Base-by-base conservation (phyloP, 2,113 vertebrate genomes). In the Macaca nemestrina region DNA sequence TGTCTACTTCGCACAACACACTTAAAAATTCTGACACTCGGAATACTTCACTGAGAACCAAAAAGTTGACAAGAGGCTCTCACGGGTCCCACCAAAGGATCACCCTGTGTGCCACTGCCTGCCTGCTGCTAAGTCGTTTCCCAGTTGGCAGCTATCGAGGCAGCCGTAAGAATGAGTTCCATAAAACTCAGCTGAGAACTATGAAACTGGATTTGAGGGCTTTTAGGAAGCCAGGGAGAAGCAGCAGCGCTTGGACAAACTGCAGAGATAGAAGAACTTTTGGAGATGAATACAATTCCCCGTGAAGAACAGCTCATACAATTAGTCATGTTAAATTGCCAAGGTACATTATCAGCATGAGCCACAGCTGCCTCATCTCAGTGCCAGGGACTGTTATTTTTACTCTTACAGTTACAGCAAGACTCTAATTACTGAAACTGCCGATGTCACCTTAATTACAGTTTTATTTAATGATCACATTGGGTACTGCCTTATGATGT, bases 381-480 rank as follows among this genome's bases (percentile, higher is more conserved):
- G 93, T 1, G 0, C 95, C 93, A 78, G 82, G 68, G 85, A 97
- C 86, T 94, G 92, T 96, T 98, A 97, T 97, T 98, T 98, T 97
- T 91, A 97, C 90, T 96, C 96, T 94, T 97, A 97, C 67, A 90
- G 96, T 96, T 97, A 90, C 32, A 85, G 88, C 90, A 97, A 98
- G 97, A 97, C 93, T 97, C 93, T 97, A 97, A 98, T 98, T 98
- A 97, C 94, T 2, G 43, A 97, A 97, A 97, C 90, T 97, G 97
- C 96, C 38, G 43, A 95, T 89, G 97, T 96, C 98, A 97, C 96
- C 96, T 97, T 96, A 98, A 98, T 97, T 97, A 90, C 90, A 93
- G 93, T 97, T 97, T 97, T 97, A 98, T 90, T 96, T 96, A 98
- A 97, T 96, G 98, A 97, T 97, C 96, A 94, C 95, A 82, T 89